Evolutionary conservation across 1,140 invertebrate genomes (phyloP).

Genomic region (Drosophila nigrodunni): DNA sequence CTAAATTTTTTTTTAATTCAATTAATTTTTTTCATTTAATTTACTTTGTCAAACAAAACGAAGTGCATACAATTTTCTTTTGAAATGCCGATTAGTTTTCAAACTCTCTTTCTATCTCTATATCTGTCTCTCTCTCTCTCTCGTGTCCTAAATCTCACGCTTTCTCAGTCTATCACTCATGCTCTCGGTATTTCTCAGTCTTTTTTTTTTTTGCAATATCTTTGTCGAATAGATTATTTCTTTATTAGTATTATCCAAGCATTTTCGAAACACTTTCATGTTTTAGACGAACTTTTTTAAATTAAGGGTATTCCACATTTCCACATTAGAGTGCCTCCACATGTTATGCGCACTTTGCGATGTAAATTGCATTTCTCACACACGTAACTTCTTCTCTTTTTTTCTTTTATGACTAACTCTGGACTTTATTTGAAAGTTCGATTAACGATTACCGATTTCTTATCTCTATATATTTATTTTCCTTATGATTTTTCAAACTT

Average conservation of each 20-base stretch:
- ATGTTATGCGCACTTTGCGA: not conserved
- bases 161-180: constrained; percentile 55
- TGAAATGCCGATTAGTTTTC: constrained; percentile 38
- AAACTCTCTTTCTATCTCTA: constrained; percentile 22
- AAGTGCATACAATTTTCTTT: constrained; percentile 44
- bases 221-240: constrained; percentile 1
- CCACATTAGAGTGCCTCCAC: not conserved
- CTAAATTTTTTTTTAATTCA: constrained; percentile 16
- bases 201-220: not conserved
- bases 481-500: not conserved
- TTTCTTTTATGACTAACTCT: not conserved
- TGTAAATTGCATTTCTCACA: constrained; percentile 3
- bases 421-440: not conserved
- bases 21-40: not conserved
- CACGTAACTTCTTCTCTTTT: not conserved
- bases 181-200: constrained; percentile 20
- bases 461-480: not conserved
- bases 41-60: constrained; percentile 37
- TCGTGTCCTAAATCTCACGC: not conserved
- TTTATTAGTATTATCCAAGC: constrained; percentile 33
- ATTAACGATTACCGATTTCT: not conserved
- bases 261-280: constrained; percentile 15
- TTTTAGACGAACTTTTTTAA: constrained; percentile 14
- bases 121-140: constrained; percentile 30
- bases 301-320: constrained; percentile 14